Conservation (phyloP, 37 sponge, comb jelly and placozoan genomes). For the Theonella swinhoei region DNA sequence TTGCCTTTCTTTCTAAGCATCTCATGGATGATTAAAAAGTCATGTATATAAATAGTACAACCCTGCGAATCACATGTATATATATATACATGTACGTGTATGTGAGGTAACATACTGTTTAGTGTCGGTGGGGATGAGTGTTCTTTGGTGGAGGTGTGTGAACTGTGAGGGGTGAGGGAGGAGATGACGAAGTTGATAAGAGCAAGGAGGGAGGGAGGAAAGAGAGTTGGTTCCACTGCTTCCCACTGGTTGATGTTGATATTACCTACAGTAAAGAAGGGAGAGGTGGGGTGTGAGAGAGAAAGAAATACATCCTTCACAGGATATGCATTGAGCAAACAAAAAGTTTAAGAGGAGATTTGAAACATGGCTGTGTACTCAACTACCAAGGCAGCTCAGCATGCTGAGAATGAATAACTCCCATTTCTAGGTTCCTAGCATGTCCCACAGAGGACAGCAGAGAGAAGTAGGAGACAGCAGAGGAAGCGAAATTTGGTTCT, state of each 20-base stretch:
- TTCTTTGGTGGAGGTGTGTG: background rate
- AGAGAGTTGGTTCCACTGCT: slow-evolving; percentile 43
- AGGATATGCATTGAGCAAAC: background rate
- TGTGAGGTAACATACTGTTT: background rate
- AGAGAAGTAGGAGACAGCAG: too few relatives aligned
- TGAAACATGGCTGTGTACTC: too few relatives aligned
- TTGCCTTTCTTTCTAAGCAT: too few relatives aligned
- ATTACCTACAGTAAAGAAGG: slow-evolving; percentile 16
- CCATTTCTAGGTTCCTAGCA: too few relatives aligned
- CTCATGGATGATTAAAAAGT: too few relatives aligned
- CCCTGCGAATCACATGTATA: too few relatives aligned
- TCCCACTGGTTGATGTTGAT: slow-evolving; percentile 32
- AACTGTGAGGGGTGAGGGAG: slow-evolving; percentile 15
- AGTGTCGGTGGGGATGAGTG: background rate
- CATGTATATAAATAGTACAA: too few relatives aligned
- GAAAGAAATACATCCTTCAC: background rate
- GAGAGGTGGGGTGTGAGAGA: background rate
- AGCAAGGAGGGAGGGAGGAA: slow-evolving; percentile 49
- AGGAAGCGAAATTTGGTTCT: too few relatives aligned
- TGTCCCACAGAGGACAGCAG: too few relatives aligned
- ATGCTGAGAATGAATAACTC: too few relatives aligned
- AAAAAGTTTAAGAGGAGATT: too few relatives aligned
- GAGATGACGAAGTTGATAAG: slow-evolving; percentile 49
- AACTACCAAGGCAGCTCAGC: too few relatives aligned
- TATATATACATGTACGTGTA: background rate